A percentile compares a stretch with the other conserved stretches of the same genome.
phyloP scores from a whole-genome alignment of 2,888 invertebrate species.

The Dorcus parallelipipedus region DNA sequence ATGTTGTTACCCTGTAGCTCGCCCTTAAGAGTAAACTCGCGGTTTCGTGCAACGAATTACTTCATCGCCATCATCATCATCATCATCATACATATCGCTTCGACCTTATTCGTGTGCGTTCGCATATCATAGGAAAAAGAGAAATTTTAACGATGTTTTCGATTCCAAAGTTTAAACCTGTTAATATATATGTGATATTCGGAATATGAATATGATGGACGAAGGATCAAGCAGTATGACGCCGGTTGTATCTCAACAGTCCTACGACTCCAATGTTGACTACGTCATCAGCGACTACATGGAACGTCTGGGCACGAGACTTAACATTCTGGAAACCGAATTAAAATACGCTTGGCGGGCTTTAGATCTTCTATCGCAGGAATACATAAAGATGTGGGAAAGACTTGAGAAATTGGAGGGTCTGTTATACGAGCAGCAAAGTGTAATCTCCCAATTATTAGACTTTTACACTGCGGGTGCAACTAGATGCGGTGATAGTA shows the following conservation, averaged over 20 bases:
- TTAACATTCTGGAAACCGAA: slow-evolving; percentile 86
- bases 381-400: slow-evolving; percentile 93
- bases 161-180: slow-evolving; percentile 16
- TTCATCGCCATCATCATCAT: slow-evolving; percentile 1
- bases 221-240: slow-evolving; percentile 39
- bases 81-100: slow-evolving; percentile 34
- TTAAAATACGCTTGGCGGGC: slow-evolving; percentile 91
- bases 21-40: no score
- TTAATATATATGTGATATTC: slow-evolving; percentile 6
- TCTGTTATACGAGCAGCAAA: slow-evolving; percentile 84
- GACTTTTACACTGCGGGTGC: slow-evolving; percentile 67
- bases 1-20: no score
- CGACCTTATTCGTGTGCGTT: background rate
- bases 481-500: slow-evolving; percentile 32
- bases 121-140: slow-evolving; percentile 7
- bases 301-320: slow-evolving; percentile 82
- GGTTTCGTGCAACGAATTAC: slow-evolving; percentile 32
- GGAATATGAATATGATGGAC: slow-evolving; percentile 21
- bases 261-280: slow-evolving; percentile 54
- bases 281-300: slow-evolving; percentile 87
- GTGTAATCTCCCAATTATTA: slow-evolving; percentile 83
- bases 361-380: slow-evolving; percentile 83
- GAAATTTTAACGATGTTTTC: slow-evolving; percentile 12
- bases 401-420: slow-evolving; percentile 84
- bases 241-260: slow-evolving; percentile 38